Percentiles rank a stretch among this genome's conserved stretches.
Conservation (phyloP, 1,140 invertebrate species). For the Penaeus chinensis region DNA sequence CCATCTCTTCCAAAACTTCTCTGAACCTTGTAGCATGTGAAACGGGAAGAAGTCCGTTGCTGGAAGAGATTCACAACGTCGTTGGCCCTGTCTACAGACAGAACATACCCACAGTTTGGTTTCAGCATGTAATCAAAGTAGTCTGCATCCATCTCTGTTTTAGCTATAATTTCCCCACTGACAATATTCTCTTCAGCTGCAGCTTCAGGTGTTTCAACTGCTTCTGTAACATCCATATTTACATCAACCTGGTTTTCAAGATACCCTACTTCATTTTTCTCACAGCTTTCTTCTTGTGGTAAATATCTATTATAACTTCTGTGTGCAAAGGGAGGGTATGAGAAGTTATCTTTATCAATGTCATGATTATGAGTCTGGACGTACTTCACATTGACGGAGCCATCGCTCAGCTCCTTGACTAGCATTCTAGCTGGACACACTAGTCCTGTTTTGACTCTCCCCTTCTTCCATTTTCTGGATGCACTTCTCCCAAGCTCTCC, state of each 20-base stretch:
- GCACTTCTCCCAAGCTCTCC: constrained; percentile 4
- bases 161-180: constrained; percentile 22
- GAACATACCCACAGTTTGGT: constrained; percentile 37
- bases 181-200: not conserved
- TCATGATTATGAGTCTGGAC: constrained; percentile 34
- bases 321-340: not conserved
- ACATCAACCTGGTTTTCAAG: not conserved
- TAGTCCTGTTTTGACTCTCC: constrained; percentile 12
- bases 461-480: not conserved
- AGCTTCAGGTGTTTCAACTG: not conserved
- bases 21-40: constrained; percentile 32
- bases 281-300: not conserved
- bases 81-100: constrained; percentile 18
- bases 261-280: not conserved
- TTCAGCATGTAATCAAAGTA: constrained; percentile 33
- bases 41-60: constrained; percentile 22
- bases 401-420: constrained; percentile 25
- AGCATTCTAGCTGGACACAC: constrained; percentile 32
- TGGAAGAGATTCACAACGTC: constrained; percentile 18
- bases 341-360: constrained; percentile 1
- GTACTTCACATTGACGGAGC: constrained; percentile 23
- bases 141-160: constrained; percentile 9
- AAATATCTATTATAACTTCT: constrained; percentile 17
- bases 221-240: not conserved
- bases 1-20: constrained; percentile 34